Base-by-base conservation (phyloP, 2,888 invertebrate species). In the Helicoverpa assulta region DNA sequence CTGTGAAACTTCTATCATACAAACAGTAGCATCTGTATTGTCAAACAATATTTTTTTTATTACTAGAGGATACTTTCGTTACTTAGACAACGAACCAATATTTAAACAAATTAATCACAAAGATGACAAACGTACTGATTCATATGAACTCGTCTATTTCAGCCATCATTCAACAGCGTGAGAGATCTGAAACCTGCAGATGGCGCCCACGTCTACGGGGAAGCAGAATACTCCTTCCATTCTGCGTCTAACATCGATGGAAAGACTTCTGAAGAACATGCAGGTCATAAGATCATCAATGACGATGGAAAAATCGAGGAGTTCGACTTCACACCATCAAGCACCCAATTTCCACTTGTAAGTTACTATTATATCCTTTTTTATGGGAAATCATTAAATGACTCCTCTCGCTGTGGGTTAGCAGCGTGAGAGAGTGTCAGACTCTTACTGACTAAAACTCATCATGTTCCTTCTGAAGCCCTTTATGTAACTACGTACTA, bases 221-320 rank as follows among this genome's bases (percentile, higher is more conserved):
- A 97, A 53, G 96, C 97, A 2, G 96, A 97, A 37, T 97, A 97
- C 70, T 96, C 97, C 18, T 96, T 94, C 88, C 96, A 97, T 67
- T 91, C 95, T 10, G 96, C 96, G 5, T 89, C 94, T 0, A 95
- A 96, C 83, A 86, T 96, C 64, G 96, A 97, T 86, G 98, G 98
- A 1, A 95, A 97, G 78, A 96, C 94, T 53, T 91, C 92, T 18
- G 93, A 94, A 59, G 95, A 96, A 73, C 97, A 97, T 78, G 96
- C 96, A 18, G 97, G 98, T 0, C 95, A 96, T 53, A 97, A 97
- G 29, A 96, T 97, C 19, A 92, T 97, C 66, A 98, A 98, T 89
- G 96, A 97, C 77, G 97, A 98, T 85, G 98, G 98, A 69, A 97
- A 96, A 86, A 91, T 98, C 60, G 95, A 96, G 12, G 96, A 96